Conservation (phyloP, 1,140 invertebrate genomes). For the Bilobella aurantiaca region DNA sequence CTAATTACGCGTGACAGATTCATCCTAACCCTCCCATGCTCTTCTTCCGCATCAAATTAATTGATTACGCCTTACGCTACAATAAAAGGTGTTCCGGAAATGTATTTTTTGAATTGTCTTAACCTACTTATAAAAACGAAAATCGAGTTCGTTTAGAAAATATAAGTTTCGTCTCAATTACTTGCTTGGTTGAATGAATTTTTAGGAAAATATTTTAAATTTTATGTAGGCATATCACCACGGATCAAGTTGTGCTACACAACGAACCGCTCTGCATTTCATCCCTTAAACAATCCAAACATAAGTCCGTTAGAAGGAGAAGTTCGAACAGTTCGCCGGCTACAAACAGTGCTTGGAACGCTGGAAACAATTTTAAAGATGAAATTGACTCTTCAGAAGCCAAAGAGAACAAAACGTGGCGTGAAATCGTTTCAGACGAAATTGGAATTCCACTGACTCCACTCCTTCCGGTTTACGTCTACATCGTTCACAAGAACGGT, state of each 20-base stretch:
- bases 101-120: too few species aligned
- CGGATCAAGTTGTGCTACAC: conserved; percentile 27
- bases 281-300: background rate
- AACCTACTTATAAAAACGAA: too few species aligned
- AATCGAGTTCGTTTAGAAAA: too few species aligned
- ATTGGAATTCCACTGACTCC: background rate
- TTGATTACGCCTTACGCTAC: too few species aligned
- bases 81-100: too few species aligned
- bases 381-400: background rate
- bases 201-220: background rate
- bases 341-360: background rate
- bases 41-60: too few species aligned
- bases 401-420: conserved; percentile 1
- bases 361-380: background rate
- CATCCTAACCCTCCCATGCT: too few species aligned
- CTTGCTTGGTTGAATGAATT: background rate
- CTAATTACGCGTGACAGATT: too few species aligned
- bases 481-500: conserved; percentile 31
- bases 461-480: conserved; percentile 28
- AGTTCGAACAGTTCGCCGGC: background rate
- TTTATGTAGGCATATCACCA: conserved; percentile 17
- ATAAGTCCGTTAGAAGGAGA: conserved; percentile 11
- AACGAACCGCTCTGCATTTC: conserved; percentile 22
- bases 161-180: background rate
- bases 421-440: background rate